phyloP scores from a whole-genome alignment of 1,140 invertebrate genomes.

The Zaprionus ornatus region DNA sequence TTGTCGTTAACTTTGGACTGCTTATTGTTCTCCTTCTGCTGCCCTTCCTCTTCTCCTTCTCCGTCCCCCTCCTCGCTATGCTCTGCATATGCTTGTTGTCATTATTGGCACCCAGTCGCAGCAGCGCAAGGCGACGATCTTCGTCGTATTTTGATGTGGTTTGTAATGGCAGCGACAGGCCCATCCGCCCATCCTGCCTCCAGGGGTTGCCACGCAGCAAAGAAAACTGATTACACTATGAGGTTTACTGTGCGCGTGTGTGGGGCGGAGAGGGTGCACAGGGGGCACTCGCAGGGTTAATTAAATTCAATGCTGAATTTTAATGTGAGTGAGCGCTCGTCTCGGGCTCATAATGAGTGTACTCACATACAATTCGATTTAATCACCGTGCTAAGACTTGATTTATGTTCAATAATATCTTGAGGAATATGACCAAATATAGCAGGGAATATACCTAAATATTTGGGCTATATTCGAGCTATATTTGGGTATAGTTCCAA shows the following conservation, averaged over 20 bases:
- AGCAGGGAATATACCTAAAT: no score
- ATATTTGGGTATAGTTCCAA: no score
- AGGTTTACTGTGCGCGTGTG: not conserved
- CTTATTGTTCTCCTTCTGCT: constrained; percentile 53
- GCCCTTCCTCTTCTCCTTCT: constrained; percentile 21
- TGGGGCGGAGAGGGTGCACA: not conserved
- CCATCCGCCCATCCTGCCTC: constrained; percentile 4
- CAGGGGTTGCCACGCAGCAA: constrained; percentile 33
- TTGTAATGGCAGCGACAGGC: constrained; percentile 31
- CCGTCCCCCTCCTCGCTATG: no score
- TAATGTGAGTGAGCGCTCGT: constrained; percentile 23
- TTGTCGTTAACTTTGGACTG: constrained; percentile 72
- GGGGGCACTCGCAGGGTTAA: constrained; percentile 49
- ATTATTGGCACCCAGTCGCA: constrained; percentile 43
- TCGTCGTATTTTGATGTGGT: constrained; percentile 36
- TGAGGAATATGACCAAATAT: not conserved
- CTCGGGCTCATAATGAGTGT: constrained; percentile 53
- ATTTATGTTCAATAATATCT: constrained; percentile 36
- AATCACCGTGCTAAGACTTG: constrained; percentile 13
- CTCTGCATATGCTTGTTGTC: constrained; percentile 66
- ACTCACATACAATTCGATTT: constrained; percentile 21
- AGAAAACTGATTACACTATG: constrained; percentile 45
- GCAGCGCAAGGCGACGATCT: constrained; percentile 31
- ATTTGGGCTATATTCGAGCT: no score
- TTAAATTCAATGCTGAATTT: constrained; percentile 59